phyloP scores from a whole-genome alignment of 2,888 invertebrate species.

The Meiosimyza platycephala region DNA sequence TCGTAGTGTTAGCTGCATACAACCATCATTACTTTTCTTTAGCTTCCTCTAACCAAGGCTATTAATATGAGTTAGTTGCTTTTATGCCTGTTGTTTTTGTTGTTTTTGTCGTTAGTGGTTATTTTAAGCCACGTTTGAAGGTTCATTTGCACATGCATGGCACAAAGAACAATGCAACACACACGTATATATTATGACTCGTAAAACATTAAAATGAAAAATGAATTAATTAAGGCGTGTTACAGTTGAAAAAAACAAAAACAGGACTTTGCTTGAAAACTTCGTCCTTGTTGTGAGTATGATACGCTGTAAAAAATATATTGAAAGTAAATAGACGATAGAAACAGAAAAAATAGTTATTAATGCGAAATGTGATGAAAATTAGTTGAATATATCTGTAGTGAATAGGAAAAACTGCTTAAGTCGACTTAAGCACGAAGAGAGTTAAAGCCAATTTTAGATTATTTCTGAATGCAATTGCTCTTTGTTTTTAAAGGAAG shows the following conservation, averaged over 20 bases:
- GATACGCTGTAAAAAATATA: no score
- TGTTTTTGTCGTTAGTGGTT: not conserved
- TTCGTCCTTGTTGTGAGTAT: not conserved
- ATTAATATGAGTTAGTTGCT: no score
- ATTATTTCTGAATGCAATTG: no score
- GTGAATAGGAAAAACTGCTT: no score
- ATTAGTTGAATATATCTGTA: no score
- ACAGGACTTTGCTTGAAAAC: not conserved
- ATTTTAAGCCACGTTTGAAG: not conserved
- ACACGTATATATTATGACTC: conserved; percentile 7
- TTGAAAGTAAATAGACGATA: no score
- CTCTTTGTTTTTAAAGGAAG: no score
- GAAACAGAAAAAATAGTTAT: no score
- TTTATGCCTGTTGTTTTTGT: not conserved
- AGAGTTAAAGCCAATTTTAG: no score
- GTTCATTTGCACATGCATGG: not conserved
- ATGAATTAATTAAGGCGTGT: conserved; percentile 26
- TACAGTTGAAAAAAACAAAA: not conserved
- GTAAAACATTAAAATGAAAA: conserved; percentile 18
- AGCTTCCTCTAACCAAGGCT: no score
- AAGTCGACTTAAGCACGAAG: no score
- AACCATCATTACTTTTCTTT: not conserved
- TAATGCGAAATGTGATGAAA: no score
- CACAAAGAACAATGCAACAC: not conserved
- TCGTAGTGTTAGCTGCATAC: not conserved